phyloP scores from a whole-genome alignment of 2,113 vertebrate genomes.

The Hiodon alosoides region DNA sequence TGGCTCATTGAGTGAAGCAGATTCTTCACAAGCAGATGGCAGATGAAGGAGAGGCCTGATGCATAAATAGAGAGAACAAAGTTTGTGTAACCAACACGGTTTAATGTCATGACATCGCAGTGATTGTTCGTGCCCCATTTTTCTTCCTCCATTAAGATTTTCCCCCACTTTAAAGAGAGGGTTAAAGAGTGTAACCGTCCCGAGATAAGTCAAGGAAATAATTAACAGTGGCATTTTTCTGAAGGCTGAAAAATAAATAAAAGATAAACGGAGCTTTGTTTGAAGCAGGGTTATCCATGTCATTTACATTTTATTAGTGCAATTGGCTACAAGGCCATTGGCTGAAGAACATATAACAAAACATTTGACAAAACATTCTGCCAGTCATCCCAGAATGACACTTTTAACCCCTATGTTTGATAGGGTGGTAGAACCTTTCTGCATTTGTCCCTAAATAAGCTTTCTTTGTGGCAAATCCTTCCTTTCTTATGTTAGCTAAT shows the following conservation, averaged over 20 bases:
- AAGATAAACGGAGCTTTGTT: neutral
- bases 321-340: neutral
- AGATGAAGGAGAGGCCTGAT: slow-evolving; percentile 58
- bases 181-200: neutral
- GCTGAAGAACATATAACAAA: neutral
- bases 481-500: no score
- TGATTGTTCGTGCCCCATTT: neutral
- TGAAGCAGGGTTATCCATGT: slow-evolving; percentile 2
- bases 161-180: neutral
- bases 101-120: slow-evolving; percentile 10
- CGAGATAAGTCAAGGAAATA: neutral
- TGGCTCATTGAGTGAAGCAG: slow-evolving; percentile 73
- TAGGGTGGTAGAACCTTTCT: no score
- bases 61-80: slow-evolving; percentile 62
- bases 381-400: no score
- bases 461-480: no score
- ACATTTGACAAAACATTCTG: neutral
- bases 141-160: neutral
- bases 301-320: neutral
- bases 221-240: slow-evolving; percentile 1
- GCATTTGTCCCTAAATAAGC: no score
- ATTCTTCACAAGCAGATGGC: slow-evolving; percentile 73
- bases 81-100: slow-evolving; percentile 69
- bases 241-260: neutral
- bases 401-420: no score